A percentile compares a stretch with the other conserved stretches of the same genome.
Conservation (phyloP, 2,888 invertebrate species). For the Pammene fasciana region DNA sequence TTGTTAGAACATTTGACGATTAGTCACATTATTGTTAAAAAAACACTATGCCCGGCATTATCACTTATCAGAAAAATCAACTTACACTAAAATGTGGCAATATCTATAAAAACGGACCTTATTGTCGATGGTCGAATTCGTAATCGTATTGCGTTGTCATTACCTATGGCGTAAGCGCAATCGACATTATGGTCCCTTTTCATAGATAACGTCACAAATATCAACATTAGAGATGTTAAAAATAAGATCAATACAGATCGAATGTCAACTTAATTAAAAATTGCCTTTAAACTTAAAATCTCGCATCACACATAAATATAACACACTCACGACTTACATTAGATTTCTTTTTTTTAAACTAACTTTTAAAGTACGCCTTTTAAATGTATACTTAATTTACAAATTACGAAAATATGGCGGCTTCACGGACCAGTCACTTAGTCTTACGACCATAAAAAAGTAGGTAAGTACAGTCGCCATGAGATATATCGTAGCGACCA, state of each 20-base stretch:
- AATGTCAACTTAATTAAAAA: slow-evolving; percentile 27
- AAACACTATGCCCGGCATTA: slow-evolving; percentile 22
- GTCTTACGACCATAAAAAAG: too few species aligned
- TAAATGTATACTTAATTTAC: slow-evolving; percentile 2
- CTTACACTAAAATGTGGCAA: background rate
- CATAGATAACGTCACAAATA: too few species aligned
- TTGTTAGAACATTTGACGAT: slow-evolving; percentile 3
- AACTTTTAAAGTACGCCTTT: slow-evolving; percentile 10
- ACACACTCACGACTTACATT: slow-evolving; percentile 36
- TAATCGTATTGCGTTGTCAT: too few species aligned
- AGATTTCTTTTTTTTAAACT: slow-evolving; percentile 29
- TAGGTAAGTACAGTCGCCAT: too few species aligned
- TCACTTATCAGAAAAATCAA: slow-evolving; percentile 1
- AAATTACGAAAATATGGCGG: too few species aligned
- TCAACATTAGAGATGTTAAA: slow-evolving; percentile 15
- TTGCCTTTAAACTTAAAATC: slow-evolving; percentile 21
- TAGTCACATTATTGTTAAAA: slow-evolving; percentile 2
- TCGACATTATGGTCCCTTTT: too few species aligned
- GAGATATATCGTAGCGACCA: too few species aligned
- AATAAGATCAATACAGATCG: slow-evolving; percentile 32
- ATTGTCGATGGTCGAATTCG: too few species aligned
- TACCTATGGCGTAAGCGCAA: too few species aligned
- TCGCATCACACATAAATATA: slow-evolving; percentile 25
- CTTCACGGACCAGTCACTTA: too few species aligned
- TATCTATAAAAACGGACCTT: too few species aligned